These are phyloP conservation scores for Drosophila sordidula DNA, from an alignment of 2,888 invertebrate genomes.

Conservation along the genomic window DNA sequence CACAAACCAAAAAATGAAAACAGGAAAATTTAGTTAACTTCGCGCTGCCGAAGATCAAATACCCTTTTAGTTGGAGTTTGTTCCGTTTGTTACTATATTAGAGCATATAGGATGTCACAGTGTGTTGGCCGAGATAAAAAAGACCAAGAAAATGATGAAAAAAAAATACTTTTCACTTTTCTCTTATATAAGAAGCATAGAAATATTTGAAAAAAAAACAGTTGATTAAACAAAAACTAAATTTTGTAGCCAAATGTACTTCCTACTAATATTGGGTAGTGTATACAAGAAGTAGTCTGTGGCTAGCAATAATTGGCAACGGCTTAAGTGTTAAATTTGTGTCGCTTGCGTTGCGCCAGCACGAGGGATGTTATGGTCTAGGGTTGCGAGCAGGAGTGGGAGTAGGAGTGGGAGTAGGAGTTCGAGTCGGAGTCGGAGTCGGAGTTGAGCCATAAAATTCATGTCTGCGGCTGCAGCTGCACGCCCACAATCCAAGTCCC, in stretches of 20 bases:
- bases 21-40: background rate
- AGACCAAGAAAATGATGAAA: no score
- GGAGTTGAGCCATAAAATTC: slow-evolving; percentile 46
- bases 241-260: no score
- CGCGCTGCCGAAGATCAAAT: background rate
- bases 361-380: slow-evolving; percentile 1
- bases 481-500: slow-evolving; percentile 14
- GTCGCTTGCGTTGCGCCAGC: background rate
- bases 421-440: background rate
- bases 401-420: background rate
- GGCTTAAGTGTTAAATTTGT: slow-evolving; percentile 46
- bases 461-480: slow-evolving; percentile 3
- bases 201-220: no score
- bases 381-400: background rate
- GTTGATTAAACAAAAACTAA: no score
- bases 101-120: no score
- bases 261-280: no score
- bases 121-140: no score
- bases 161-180: no score
- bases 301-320: slow-evolving; percentile 58
- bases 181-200: no score
- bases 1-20: slow-evolving; percentile 6
- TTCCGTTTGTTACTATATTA: no score
- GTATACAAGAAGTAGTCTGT: background rate
- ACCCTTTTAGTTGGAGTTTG: background rate